Conservation (phyloP, 2,113 vertebrate genomes). For the Nothobranchius furzeri region DNA sequence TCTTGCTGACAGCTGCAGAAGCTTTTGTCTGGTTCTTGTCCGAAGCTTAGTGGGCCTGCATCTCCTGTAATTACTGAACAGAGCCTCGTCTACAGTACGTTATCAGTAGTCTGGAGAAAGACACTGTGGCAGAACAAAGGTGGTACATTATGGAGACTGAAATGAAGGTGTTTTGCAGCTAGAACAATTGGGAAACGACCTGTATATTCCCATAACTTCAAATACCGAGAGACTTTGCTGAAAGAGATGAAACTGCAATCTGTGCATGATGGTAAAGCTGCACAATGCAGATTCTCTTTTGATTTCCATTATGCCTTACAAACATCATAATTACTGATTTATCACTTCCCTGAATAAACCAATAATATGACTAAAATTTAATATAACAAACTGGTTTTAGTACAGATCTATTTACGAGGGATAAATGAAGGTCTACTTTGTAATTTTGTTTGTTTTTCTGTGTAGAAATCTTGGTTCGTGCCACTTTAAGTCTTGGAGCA, state of each 20-base stretch:
- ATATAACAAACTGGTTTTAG: neutral
- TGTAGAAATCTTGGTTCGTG: conserved; percentile 31
- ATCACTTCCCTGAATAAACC: conserved; percentile 1
- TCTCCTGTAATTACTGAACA: conserved; percentile 54
- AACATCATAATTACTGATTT: conserved; percentile 1
- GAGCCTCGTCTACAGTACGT: conserved; percentile 5
- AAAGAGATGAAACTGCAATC: neutral
- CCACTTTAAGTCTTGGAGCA: conserved; percentile 20
- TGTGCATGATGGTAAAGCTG: neutral
- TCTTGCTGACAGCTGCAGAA: conserved; percentile 55
- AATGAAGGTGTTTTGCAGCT: conserved; percentile 35
- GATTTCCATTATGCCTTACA: neutral
- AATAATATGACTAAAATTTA: neutral
- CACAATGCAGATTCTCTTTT: neutral
- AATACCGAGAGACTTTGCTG: conserved; percentile 1
- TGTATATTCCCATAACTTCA: conserved; percentile 10
- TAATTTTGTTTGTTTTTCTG: conserved; percentile 35
- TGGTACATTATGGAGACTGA: conserved; percentile 20
- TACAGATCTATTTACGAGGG: no score
- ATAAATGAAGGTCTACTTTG: neutral
- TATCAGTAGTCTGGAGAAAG: neutral
- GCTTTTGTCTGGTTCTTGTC: conserved; percentile 54
- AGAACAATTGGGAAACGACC: conserved; percentile 10
- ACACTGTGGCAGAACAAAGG: conserved; percentile 31
- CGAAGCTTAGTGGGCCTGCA: conserved; percentile 14